Evolutionary conservation across 2,797 vertebrate species (phyloP), one percentile per base, ranked within the genome.

Genomic region (Capromys pilorides): DNA sequence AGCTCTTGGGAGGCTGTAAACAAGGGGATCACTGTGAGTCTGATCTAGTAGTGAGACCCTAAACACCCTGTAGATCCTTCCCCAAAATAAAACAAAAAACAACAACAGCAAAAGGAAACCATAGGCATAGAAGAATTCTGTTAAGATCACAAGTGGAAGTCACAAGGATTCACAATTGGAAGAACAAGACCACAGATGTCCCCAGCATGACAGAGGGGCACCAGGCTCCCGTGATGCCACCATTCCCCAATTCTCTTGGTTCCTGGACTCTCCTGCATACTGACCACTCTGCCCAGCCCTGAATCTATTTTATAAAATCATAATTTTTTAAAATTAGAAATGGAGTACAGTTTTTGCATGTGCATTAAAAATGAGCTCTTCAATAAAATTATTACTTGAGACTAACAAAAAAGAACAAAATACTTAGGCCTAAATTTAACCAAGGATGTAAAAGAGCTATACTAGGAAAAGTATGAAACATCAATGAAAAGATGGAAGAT

Each of bases 261-360:
- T 12, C 3, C 4, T 88, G 5, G 1, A 11, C 13, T 41, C n/a
- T 82, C 51, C 21, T 6, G 0, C 0, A 5, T 21, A 8, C 10
- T 1, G 0, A 33, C 2, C n/a, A 2, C 10, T 86, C 22, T 41
- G 28, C 14, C 26, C 13, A n/a, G 9, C 39, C 9, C 24, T 1
- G 2, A 6, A 1, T 6, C 19, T 75, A 26, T n/a, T 94, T 83
- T 80, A 75, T 18, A 86, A 86, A 93, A 75, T 77, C 41, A 41
- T 78, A 86, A 92, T 86, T 85, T 73, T 59, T 79, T 88, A 59
- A 79, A 91, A 49, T 66, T 69, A 86, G 21, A 93, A 87, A 84
- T 39, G 19, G 82, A 14, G 26, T 51, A n/a, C 13, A 31, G 4
- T 4, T 69, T 66, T 83, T 57, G 41, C 79, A 49, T 62, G 19